These are phyloP conservation scores for Epinephelus fuscoguttatus DNA, from an alignment of 2,113 vertebrate species.

Conservation along the genomic window DNA sequence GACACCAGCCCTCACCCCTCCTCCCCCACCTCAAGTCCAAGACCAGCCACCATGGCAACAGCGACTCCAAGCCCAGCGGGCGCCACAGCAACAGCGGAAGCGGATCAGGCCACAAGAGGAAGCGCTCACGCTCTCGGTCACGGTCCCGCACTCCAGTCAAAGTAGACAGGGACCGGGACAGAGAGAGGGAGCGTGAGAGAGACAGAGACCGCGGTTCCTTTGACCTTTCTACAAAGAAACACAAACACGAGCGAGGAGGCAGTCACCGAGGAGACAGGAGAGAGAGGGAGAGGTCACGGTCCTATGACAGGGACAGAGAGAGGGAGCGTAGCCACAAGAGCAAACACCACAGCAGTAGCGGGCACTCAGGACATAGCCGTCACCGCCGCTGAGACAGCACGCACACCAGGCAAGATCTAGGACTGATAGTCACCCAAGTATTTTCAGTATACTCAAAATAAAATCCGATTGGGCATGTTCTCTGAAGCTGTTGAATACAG, in stretches of 20 bases:
- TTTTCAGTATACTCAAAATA: slow-evolving; percentile 14
- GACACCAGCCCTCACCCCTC: slow-evolving; percentile 89
- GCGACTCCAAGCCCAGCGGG: slow-evolving; percentile 88
- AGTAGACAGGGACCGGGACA: slow-evolving; percentile 87
- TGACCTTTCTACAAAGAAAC: slow-evolving; percentile 91
- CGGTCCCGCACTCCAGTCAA: slow-evolving; percentile 91
- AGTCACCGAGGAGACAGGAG: slow-evolving; percentile 91
- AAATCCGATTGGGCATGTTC: neutral
- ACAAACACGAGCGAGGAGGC: slow-evolving; percentile 89
- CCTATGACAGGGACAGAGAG: slow-evolving; percentile 92
- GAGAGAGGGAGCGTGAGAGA: slow-evolving; percentile 88
- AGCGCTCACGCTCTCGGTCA: slow-evolving; percentile 89
- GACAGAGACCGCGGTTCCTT: slow-evolving; percentile 84
- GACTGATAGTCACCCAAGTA: slow-evolving; percentile 37
- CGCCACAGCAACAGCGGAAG: slow-evolving; percentile 85
- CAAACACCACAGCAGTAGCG: slow-evolving; percentile 91
- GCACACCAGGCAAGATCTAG: slow-evolving; percentile 10
- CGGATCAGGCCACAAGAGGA: slow-evolving; percentile 90
- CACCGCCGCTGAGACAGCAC: slow-evolving; percentile 90
- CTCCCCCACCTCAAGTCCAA: slow-evolving; percentile 91
- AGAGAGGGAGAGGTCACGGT: slow-evolving; percentile 92
- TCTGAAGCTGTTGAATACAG: neutral
- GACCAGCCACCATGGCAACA: slow-evolving; percentile 89
- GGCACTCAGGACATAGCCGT: slow-evolving; percentile 93
- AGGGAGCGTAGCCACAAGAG: slow-evolving; percentile 94